Conservation (phyloP, 2,113 vertebrate genomes). For the Actenoides lindsayi region DNA sequence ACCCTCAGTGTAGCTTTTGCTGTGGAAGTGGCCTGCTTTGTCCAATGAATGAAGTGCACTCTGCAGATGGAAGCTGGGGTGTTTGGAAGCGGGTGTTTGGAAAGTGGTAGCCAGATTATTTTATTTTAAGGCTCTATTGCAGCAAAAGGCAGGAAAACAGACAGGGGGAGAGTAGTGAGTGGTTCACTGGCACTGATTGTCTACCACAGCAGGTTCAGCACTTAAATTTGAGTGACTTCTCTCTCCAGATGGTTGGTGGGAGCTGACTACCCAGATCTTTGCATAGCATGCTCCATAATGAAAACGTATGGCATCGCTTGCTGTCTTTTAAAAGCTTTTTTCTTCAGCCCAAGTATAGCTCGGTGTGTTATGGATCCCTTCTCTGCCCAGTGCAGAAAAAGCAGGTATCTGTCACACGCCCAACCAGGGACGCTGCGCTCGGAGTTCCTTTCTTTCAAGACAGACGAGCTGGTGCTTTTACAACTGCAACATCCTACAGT, state of each 20-base stretch:
- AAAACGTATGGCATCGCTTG: slow-evolving; percentile 69
- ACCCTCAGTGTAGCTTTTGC: neutral
- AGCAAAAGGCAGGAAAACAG: slow-evolving; percentile 72
- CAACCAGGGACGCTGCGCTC: slow-evolving; percentile 8
- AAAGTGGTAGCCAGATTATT: slow-evolving; percentile 72
- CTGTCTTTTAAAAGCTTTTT: slow-evolving; percentile 60
- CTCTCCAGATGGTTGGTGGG: slow-evolving; percentile 74
- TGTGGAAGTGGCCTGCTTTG: neutral
- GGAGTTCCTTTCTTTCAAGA: slow-evolving; percentile 27
- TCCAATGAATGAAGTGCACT: slow-evolving; percentile 56
- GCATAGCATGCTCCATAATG: slow-evolving; percentile 67
- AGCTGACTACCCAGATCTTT: slow-evolving; percentile 68
- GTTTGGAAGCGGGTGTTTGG: slow-evolving; percentile 67
- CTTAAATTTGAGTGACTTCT: slow-evolving; percentile 69
- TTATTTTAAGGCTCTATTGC: slow-evolving; percentile 72
- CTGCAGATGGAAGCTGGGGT: slow-evolving; percentile 62
- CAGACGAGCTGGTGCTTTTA: slow-evolving; percentile 11
- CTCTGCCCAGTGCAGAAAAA: slow-evolving; percentile 36
- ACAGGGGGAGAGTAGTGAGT: slow-evolving; percentile 70
- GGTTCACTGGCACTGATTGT: slow-evolving; percentile 71
- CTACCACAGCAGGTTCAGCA: slow-evolving; percentile 74
- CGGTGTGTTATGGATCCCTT: slow-evolving; percentile 38
- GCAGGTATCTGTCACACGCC: neutral
- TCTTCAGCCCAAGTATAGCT: slow-evolving; percentile 58
- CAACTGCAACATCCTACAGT: neutral